Percentiles rank a stretch among this genome's conserved stretches.
These are phyloP conservation scores for Orgyia antiqua DNA, from an alignment of 2,888 invertebrate genomes.

Conservation along the genomic window DNA sequence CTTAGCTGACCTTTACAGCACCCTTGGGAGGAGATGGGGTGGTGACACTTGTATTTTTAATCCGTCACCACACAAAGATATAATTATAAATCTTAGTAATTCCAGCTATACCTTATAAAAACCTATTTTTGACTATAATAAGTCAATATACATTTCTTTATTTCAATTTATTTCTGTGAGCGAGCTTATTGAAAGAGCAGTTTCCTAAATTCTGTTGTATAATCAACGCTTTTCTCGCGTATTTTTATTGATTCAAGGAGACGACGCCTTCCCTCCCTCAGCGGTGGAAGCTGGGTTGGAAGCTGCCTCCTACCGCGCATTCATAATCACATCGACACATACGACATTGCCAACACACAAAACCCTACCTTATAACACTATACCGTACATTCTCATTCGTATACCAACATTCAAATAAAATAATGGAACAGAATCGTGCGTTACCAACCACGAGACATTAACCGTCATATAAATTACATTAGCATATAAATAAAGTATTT, in stretches of 20 bases:
- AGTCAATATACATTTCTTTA: slow-evolving; percentile 39
- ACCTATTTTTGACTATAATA: slow-evolving; percentile 32
- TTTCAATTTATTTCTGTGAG: slow-evolving; percentile 43
- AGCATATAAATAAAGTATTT: slow-evolving; percentile 79
- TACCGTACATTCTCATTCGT: slow-evolving; percentile 41
- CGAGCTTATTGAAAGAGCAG: slow-evolving; percentile 56
- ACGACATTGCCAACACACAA: slow-evolving; percentile 41
- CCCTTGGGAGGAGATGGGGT: too few relatives aligned
- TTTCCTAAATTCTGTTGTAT: slow-evolving; percentile 68
- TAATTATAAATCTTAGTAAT: too few relatives aligned
- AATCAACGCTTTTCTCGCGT: slow-evolving; percentile 77
- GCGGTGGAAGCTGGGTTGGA: slow-evolving; percentile 62
- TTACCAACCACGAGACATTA: slow-evolving; percentile 76
- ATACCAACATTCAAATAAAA: slow-evolving; percentile 35
- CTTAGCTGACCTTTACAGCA: too few relatives aligned
- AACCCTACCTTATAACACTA: slow-evolving; percentile 48
- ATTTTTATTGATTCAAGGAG: slow-evolving; percentile 74
- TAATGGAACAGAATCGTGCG: slow-evolving; percentile 74
- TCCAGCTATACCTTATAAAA: too few relatives aligned
- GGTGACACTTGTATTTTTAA: too few relatives aligned
- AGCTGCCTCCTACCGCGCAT: slow-evolving; percentile 76
- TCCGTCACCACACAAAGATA: too few relatives aligned
- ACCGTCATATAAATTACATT: slow-evolving; percentile 79
- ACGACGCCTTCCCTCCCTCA: slow-evolving; percentile 38
- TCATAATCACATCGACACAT: slow-evolving; percentile 73